Evolutionary conservation across 1,140 invertebrate species (phyloP), one percentile per base, ranked within the genome.

Genomic region (Papilio glaucus): DNA sequence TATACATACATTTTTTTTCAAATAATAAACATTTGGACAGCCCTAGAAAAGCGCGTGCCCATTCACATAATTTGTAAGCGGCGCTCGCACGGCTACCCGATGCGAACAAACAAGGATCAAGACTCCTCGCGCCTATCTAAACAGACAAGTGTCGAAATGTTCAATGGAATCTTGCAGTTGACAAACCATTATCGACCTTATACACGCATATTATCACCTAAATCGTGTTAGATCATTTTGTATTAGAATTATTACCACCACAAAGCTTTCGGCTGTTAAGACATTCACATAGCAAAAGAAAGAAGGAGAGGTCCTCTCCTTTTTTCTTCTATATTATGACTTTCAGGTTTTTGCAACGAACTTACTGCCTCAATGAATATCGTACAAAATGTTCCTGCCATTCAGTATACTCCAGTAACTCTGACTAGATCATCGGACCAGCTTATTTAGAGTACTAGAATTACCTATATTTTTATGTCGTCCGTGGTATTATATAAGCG

Each of bases 51-150:
- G 78, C 85, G 82, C 85, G 83, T 85, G 86, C 85, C 70, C 74
- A 78, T 77, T 80, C 76, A 77, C 72, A 63, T 78, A 88, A 88
- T 88, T 88, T 85, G 81, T 86, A 86, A 83, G 77, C 81, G 76
- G 68, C 72, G 71, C 80, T 77, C 78, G 78, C 77, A 61, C 63
- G 75, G 65, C 57, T 72, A 75, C 71, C 71, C 72, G 60, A 45
- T 33, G 73, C 77, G 72, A 72, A 74, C 76, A 76, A 79, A 74
- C 75, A 78, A 83, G 81, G 81, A 85, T 84, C 83, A 83, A 83
- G 85, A 78, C 67, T 75, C 72, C 70, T 77, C 77, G 72, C 71
- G 70, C 75, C 83, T 80, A 81, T 78, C 78, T 79, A 77, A 77
- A 77, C 75, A 71, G 72, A 63, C 68, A 74, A 74, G 72, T 78